These are phyloP conservation scores for Lamellibrachia luymesi DNA, from an alignment of 1,140 invertebrate genomes.

Conservation along the genomic window DNA sequence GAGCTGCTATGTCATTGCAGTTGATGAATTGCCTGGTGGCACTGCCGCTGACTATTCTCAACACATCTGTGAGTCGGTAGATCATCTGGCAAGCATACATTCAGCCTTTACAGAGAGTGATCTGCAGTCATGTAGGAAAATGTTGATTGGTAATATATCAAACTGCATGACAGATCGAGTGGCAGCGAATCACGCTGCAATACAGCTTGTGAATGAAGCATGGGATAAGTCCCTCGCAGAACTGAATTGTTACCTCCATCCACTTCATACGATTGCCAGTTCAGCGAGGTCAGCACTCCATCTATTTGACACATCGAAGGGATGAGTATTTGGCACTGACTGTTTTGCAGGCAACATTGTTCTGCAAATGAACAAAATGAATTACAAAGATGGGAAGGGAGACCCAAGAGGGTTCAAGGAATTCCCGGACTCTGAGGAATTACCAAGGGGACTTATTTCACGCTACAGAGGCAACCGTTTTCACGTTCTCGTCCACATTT, in stretches of 20 bases:
- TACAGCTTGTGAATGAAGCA: too few species aligned
- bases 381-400: constrained; percentile 29
- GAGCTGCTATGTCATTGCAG: too few species aligned
- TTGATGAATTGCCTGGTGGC: too few species aligned
- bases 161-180: background rate
- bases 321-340: constrained; percentile 18
- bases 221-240: too few species aligned
- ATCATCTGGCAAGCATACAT: constrained; percentile 19
- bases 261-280: too few species aligned
- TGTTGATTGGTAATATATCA: background rate
- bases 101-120: constrained; percentile 7
- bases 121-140: background rate
- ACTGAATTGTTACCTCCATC: too few species aligned
- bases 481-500: constrained; percentile 28
- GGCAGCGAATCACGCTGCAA: too few species aligned
- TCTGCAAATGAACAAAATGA: too few species aligned
- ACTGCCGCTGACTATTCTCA: constrained; percentile 15
- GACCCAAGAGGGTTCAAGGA: constrained; percentile 27
- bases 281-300: background rate
- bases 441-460: background rate
- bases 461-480: constrained; percentile 28
- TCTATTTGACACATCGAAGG: background rate
- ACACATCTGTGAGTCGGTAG: constrained; percentile 20
- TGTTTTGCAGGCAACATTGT: constrained; percentile 7
- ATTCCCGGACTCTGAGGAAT: constrained; percentile 17